Percentiles rank a stretch among this genome's conserved stretches.
Evolutionary conservation across 2,113 vertebrate species (phyloP).

Genomic region (Orycteropus afer): DNA sequence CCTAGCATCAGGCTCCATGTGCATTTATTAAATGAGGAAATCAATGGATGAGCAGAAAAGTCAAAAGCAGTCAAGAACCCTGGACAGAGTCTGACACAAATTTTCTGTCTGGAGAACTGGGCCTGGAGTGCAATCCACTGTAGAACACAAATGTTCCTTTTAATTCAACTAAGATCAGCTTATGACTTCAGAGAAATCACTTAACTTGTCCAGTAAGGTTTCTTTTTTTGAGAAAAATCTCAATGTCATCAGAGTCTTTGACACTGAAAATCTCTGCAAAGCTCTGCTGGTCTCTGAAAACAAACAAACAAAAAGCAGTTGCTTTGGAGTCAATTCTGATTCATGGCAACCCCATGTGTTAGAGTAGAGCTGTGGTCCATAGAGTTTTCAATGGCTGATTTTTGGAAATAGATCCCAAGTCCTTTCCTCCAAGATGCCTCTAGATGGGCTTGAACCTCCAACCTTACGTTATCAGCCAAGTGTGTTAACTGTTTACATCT

Average conservation of each 20-base stretch:
- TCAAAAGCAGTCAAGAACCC: not conserved
- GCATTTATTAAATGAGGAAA: not conserved
- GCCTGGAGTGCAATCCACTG: not conserved
- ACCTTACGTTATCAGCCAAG: no score
- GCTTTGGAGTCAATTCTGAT: no score
- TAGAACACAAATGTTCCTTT: not conserved
- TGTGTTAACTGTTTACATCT: no score
- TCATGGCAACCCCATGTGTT: no score
- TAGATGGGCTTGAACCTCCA: no score
- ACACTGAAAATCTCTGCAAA: not conserved
- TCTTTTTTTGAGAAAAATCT: not conserved
- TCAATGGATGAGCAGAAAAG: not conserved
- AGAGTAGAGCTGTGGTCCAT: no score
- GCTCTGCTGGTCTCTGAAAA: not conserved
- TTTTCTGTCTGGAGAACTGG: not conserved
- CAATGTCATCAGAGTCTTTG: not conserved
- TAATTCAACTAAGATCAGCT: not conserved
- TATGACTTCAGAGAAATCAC: not conserved
- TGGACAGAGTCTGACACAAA: not conserved
- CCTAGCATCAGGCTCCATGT: not conserved
- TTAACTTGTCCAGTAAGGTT: slow-evolving; percentile 6
- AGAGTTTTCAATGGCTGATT: no score
- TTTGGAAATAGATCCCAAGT: no score
- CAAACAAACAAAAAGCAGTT: no score
- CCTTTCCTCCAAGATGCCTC: no score